These are phyloP conservation scores for Pseudomyrmex gracilis DNA, from an alignment of 1,140 invertebrate genomes.

Conservation along the genomic window DNA sequence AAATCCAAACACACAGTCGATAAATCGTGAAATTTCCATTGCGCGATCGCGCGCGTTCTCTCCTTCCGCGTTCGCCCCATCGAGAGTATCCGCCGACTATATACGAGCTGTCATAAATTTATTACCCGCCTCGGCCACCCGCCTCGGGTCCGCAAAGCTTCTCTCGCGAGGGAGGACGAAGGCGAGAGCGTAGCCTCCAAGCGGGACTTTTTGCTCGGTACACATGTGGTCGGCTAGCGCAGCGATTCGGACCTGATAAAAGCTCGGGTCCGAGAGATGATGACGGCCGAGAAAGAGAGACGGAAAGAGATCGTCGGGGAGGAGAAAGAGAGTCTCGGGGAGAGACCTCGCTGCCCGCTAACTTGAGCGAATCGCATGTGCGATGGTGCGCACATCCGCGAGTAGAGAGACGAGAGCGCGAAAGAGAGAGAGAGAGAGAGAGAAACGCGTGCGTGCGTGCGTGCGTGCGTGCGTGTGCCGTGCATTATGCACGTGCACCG, in stretches of 20 bases:
- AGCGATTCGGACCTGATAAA: constrained; percentile 81
- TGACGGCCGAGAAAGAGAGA: constrained; percentile 35
- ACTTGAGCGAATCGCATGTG: constrained; percentile 83
- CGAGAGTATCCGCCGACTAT: constrained; percentile 48
- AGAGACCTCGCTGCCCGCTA: constrained; percentile 75
- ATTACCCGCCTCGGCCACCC: constrained; percentile 60
- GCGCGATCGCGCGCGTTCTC: neutral
- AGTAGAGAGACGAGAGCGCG: constrained; percentile 46
- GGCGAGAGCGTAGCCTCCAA: constrained; percentile 66
- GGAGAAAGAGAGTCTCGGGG: constrained; percentile 18
- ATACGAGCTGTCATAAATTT: constrained; percentile 56
- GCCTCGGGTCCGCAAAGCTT: constrained; percentile 45
- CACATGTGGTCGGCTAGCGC: constrained; percentile 80
- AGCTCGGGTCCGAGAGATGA: constrained; percentile 57
- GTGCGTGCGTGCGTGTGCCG: constrained; percentile 62
- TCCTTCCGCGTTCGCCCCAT: constrained; percentile 57
- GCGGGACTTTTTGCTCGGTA: constrained; percentile 78
- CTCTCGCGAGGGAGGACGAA: constrained; percentile 30
- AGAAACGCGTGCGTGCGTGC: constrained; percentile 47
- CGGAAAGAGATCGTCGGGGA: constrained; percentile 3
- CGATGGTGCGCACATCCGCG: constrained; percentile 83
- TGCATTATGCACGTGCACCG: constrained; percentile 68
- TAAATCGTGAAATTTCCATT: neutral
- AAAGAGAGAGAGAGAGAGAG: constrained; percentile 36
- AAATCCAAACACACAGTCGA: neutral